These are phyloP conservation scores for Xestobium rufovillosum DNA, from an alignment of 2,888 invertebrate genomes.

Conservation along the genomic window DNA sequence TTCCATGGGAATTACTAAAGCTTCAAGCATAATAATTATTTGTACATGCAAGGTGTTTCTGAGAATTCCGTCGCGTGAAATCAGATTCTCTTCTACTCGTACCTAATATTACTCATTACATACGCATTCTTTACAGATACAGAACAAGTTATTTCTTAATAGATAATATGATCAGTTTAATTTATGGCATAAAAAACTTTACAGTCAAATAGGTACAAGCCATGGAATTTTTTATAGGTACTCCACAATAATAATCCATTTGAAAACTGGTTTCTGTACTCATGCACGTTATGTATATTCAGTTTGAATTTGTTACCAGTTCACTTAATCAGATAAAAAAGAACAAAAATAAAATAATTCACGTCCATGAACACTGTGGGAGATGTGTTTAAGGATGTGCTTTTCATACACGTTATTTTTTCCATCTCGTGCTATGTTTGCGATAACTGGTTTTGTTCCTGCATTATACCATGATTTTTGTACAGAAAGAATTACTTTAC, in stretches of 20 bases:
- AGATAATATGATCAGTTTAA: conserved; percentile 15
- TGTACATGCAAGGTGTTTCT: no score
- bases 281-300: background rate
- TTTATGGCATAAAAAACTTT: conserved; percentile 8
- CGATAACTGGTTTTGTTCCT: no score
- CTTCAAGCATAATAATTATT: no score
- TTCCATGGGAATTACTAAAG: no score
- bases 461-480: no score
- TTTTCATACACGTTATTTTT: no score
- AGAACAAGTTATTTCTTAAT: conserved; percentile 17
- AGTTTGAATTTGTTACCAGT: conserved; percentile 3
- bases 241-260: conserved; percentile 4
- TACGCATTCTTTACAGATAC: no score
- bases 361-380: conserved; percentile 2
- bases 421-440: no score
- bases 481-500: no score
- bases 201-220: conserved; percentile 5
- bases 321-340: conserved; percentile 3
- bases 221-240: conserved; percentile 3
- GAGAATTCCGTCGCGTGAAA: no score
- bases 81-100: no score
- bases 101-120: no score
- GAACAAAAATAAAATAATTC: conserved; percentile 5
- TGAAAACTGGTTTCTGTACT: conserved; percentile 5
- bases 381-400: conserved; percentile 4